phyloP scores from a whole-genome alignment of 2,113 vertebrate genomes.

The Zingel zingel region DNA sequence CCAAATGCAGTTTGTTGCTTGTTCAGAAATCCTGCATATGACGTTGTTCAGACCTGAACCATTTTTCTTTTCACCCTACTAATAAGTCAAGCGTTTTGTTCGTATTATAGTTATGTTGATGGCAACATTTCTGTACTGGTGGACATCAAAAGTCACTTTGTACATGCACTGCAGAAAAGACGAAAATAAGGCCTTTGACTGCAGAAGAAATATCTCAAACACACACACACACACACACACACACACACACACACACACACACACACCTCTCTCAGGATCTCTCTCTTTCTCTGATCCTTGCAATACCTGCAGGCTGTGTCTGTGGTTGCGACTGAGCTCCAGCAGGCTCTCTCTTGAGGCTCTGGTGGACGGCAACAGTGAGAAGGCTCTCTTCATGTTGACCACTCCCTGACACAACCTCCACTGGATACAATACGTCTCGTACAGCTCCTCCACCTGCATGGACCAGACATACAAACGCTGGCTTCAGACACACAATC shows the following conservation, averaged over 20 bases:
- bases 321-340: constrained; percentile 92
- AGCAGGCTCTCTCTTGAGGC: constrained; percentile 93
- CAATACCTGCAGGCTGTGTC: constrained; percentile 92
- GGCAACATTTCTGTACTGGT: neutral
- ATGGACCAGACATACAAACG: neutral
- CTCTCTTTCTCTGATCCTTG: neutral
- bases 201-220: neutral
- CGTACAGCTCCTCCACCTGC: constrained; percentile 97
- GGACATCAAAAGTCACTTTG: neutral
- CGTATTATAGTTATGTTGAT: too few relatives aligned
- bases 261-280: too few relatives aligned
- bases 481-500: neutral
- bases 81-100: too few relatives aligned
- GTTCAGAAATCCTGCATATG: too few relatives aligned
- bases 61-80: too few relatives aligned
- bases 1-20: too few relatives aligned
- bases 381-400: constrained; percentile 95
- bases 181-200: neutral
- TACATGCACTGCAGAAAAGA: neutral
- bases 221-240: neutral
- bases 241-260: neutral
- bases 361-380: constrained; percentile 87
- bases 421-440: constrained; percentile 94
- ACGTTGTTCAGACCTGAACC: too few relatives aligned
- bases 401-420: constrained; percentile 90